Evolutionary conservation across 92 coral and sea anemone genomes (phyloP).

Genomic region (Bergia sp.): DNA sequence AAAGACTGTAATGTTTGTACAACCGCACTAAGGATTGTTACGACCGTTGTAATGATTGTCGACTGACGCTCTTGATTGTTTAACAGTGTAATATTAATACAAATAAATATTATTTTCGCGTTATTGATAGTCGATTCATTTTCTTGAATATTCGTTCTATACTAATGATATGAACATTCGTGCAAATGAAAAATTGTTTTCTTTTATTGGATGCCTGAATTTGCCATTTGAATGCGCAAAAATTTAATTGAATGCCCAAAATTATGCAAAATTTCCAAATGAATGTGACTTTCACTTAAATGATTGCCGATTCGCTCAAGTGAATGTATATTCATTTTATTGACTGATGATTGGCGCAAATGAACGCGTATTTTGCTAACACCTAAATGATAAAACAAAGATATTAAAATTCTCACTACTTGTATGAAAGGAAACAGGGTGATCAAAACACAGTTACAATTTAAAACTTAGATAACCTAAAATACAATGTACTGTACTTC

Average conservation of each 20-base stretch:
- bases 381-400: too few relatives aligned
- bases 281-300: slow-evolving; percentile 37
- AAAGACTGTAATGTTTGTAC: slow-evolving; percentile 41
- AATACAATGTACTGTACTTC: too few relatives aligned
- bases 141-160: slow-evolving; percentile 44
- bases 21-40: slow-evolving; percentile 36
- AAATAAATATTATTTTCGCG: slow-evolving; percentile 28
- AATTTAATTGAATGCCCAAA: slow-evolving; percentile 42
- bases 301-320: slow-evolving; percentile 46
- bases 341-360: slow-evolving; percentile 42
- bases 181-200: slow-evolving; percentile 37
- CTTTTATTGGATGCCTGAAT: slow-evolving; percentile 21
- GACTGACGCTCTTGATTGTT: slow-evolving; percentile 34
- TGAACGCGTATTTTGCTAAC: slow-evolving; percentile 38
- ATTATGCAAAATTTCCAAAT: slow-evolving; percentile 32
- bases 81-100: slow-evolving; percentile 39
- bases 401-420: too few relatives aligned
- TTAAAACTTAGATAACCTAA: too few relatives aligned
- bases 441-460: too few relatives aligned
- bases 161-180: slow-evolving; percentile 38
- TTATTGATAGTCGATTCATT: slow-evolving; percentile 41
- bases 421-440: too few relatives aligned
- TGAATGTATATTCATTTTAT: slow-evolving; percentile 36
- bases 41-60: slow-evolving; percentile 33
- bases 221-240: slow-evolving; percentile 25